Evolutionary conservation across 23 tunicate species (phyloP), one percentile per base, ranked within the genome.

Genomic region (Halocynthia roretzi): DNA sequence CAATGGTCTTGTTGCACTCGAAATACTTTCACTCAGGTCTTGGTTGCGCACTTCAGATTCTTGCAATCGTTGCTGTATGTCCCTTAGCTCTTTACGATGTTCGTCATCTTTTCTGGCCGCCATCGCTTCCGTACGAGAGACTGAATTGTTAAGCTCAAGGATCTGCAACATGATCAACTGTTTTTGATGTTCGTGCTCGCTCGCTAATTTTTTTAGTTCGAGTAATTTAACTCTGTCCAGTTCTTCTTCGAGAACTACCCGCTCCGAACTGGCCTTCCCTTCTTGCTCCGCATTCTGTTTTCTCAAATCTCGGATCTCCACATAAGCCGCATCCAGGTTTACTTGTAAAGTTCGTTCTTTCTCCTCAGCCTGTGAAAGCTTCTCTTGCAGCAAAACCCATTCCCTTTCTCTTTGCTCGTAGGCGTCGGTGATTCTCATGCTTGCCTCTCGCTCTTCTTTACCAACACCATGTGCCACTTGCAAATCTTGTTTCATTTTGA

Each of bases 21-120:
- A 76, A 5, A 92, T 81, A 61, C 71, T 80, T 12, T 92, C 87
- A 54, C 92, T 78, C 67, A 92, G 78, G 67, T 92, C 98, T 51
- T 86, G 88, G 60, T 92, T 92, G 8, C 98, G 82, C 50, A 71
- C 65, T 52, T 92, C 98, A 6, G 92, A 86, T 61, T 92, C 98
- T 73, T 92, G 92, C 60, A 92, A 65, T 63, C 90, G 80, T 77
- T 90, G 91, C 52, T 90, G 97, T 40, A 90, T 71, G 61, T 90
- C 97, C 61, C 70, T 62, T 7, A 90, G 60, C 68, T 90, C 97
- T 64, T 83, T 85, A n/a, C 85, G 55, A 22, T 81, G 86, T 58
- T 85, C 91, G 49, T 90, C 90, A 85, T 90, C 90, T 81, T 81
- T 85, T 64, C 90, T 61, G 0, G 86, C 22, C 2, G 71, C 65